Evolutionary conservation across 2,888 invertebrate species (phyloP).

Genomic region (Lobophora halterata): DNA sequence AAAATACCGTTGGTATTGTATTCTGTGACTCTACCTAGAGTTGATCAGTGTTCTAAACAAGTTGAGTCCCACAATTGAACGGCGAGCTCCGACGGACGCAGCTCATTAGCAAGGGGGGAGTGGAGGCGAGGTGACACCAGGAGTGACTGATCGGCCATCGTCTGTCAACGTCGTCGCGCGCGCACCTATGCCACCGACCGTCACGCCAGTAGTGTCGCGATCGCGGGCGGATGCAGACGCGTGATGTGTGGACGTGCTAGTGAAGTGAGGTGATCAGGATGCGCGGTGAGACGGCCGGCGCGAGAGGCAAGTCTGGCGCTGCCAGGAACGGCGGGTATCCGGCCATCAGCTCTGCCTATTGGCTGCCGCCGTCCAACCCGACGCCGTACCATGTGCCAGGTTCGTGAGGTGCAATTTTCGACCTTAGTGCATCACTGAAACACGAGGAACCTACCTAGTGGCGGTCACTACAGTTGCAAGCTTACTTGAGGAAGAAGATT

Average conservation of each 20-base stretch:
- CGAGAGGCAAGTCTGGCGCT: slow-evolving; percentile 60
- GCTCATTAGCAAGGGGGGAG: slow-evolving; percentile 63
- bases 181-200: slow-evolving; percentile 59
- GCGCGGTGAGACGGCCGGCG: slow-evolving; percentile 76
- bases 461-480: too few species aligned
- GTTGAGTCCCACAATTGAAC: slow-evolving; percentile 26
- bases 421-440: slow-evolving; percentile 25
- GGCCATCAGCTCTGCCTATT: slow-evolving; percentile 91
- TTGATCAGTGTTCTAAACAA: slow-evolving; percentile 15
- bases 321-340: slow-evolving; percentile 81
- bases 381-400: slow-evolving; percentile 93
- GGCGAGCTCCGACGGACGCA: slow-evolving; percentile 52
- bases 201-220: slow-evolving; percentile 60
- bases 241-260: slow-evolving; percentile 41
- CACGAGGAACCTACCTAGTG: too few species aligned
- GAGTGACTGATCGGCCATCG: slow-evolving; percentile 73
- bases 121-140: slow-evolving; percentile 57
- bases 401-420: slow-evolving; percentile 57
- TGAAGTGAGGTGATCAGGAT: slow-evolving; percentile 65
- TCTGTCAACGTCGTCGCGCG: slow-evolving; percentile 60
- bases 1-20: not conserved
- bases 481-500: too few species aligned
- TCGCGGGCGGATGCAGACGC: slow-evolving; percentile 72
- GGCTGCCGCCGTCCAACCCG: slow-evolving; percentile 90
- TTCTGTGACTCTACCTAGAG: slow-evolving; percentile 3